phyloP scores from a whole-genome alignment of 2,888 invertebrate species.

The Diaperis boleti region DNA sequence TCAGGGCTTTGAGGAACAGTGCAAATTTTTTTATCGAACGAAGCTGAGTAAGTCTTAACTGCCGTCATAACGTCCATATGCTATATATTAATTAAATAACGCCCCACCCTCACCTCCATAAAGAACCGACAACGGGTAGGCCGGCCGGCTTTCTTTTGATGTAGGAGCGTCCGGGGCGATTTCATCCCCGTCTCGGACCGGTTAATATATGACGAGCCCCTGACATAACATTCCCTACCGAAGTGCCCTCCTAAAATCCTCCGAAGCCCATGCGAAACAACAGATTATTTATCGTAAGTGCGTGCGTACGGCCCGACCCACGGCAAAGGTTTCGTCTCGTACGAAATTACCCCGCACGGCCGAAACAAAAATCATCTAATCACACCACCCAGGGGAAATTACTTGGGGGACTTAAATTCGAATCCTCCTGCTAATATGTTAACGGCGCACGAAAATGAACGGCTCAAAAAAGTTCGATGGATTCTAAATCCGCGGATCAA shows the following conservation, averaged over 20 bases:
- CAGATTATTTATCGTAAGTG: constrained; percentile 57
- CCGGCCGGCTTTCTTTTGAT: constrained; percentile 30
- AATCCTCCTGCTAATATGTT: constrained; percentile 51
- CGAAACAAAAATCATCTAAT: constrained; percentile 55
- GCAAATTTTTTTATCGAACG: no score
- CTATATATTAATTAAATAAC: no score
- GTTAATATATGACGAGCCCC: constrained; percentile 48
- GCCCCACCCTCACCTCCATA: no score
- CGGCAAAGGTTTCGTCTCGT: constrained; percentile 44
- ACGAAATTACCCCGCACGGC: constrained; percentile 52
- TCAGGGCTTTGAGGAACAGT: no score
- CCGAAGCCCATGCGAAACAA: constrained; percentile 53
- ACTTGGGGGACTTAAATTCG: constrained; percentile 57
- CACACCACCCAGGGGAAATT: constrained; percentile 56
- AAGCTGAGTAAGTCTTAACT: no score
- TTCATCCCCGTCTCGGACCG: constrained; percentile 15
- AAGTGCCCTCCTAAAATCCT: constrained; percentile 52
- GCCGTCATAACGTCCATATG: no score
- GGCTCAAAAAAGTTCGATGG: constrained; percentile 44
- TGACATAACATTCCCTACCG: constrained; percentile 39
- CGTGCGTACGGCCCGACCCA: constrained; percentile 47
- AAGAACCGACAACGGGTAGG: constrained; percentile 3
- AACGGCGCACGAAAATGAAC: constrained; percentile 48
- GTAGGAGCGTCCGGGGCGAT: constrained; percentile 28
- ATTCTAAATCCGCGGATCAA: constrained; percentile 44